Evolutionary conservation across 2,888 invertebrate genomes (phyloP), one percentile per base, ranked within the genome.

Genomic region (Odontocerum albicorne): DNA sequence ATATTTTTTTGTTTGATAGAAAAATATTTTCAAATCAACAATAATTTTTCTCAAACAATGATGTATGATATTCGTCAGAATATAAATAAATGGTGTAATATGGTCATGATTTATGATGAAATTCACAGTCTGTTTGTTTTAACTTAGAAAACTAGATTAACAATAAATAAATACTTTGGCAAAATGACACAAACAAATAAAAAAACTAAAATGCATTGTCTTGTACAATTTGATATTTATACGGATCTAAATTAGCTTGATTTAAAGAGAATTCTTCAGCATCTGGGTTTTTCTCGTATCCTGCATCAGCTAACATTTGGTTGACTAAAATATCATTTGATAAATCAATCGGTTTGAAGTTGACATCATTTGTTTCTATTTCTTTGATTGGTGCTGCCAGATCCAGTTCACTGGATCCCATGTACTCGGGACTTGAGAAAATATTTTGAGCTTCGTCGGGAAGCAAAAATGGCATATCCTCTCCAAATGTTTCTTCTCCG

Each of bases 311-410:
- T 15, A 71, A 64, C 43, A 66, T 59, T 62, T 72, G 66, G 58
- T 73, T 73, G 27, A 73, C 66, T 7, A 67, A 69, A 61, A 73
- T 71, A 56, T 73, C 73, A 62, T 73, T 72, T 46, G 70, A 71
- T 49, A 73, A 64, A 66, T 73, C 72, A 27, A 68, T 61, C 31
- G 72, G 72, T 33, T 68, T 66, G 52, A 66, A 67, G 38, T 60
- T 42, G 1, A 61, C 51, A 27, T 56, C 49, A 36, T 61, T 61
- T 4, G 53, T 44, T 27, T 58, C 50, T 7, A 60, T 44, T 21
- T 60, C 60, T 32, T 20, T 31, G 4, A 58, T 44, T 1, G 55
- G 49, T 2, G 17, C 22, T 10, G 50, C 27, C 12, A 39, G 17
- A 12, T 55, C 40, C 2, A 45, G 19, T 2, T 53, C 49, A 4